Evolutionary conservation across 2,797 vertebrate species (phyloP).

Genomic region (Moxostoma hubbsi): DNA sequence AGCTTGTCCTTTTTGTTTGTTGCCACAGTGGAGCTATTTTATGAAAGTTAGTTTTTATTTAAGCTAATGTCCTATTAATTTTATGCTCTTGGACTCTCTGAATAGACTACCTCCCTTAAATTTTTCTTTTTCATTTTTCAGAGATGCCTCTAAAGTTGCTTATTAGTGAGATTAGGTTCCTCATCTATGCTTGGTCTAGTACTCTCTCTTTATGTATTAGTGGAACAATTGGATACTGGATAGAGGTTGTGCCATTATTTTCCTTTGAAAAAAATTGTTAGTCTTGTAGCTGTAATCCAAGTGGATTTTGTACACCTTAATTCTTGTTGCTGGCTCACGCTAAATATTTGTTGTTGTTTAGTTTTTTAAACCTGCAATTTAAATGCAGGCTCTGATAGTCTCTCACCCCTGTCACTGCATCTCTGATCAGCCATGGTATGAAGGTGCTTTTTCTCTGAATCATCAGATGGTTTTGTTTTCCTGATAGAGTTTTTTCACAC

Average conservation of each 20-base stretch:
- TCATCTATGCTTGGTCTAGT: constrained; percentile 37
- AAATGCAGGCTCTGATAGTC: constrained; percentile 37
- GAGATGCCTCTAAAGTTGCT: constrained; percentile 50
- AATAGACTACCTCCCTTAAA: constrained; percentile 49
- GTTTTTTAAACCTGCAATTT: constrained; percentile 3
- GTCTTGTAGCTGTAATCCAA: constrained; percentile 45
- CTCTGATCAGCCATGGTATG: constrained; percentile 8
- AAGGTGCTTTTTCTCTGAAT: constrained; percentile 50
- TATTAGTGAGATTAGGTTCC: constrained; percentile 60
- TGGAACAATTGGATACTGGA: constrained; percentile 58
- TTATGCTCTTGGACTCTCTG: constrained; percentile 56
- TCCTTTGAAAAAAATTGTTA: constrained; percentile 8
- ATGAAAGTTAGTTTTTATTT: constrained; percentile 58
- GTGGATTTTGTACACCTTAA: constrained; percentile 30
- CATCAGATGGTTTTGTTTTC: constrained; percentile 44
- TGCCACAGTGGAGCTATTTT: constrained; percentile 40
- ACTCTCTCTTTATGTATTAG: constrained; percentile 56
- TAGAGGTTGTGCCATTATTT: constrained; percentile 44
- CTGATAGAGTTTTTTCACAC: constrained; percentile 24
- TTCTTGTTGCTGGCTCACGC: constrained; percentile 19
- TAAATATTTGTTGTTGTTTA: neutral
- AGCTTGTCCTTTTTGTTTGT: constrained; percentile 32
- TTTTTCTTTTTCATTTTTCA: constrained; percentile 42
- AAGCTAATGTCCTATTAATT: constrained; percentile 62
- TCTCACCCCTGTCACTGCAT: neutral